A percentile compares a stretch with the other conserved stretches of the same genome.
Evolutionary conservation across 1,140 invertebrate species (phyloP).

Genomic region (Scaptodrosophila lebanonensis): DNA sequence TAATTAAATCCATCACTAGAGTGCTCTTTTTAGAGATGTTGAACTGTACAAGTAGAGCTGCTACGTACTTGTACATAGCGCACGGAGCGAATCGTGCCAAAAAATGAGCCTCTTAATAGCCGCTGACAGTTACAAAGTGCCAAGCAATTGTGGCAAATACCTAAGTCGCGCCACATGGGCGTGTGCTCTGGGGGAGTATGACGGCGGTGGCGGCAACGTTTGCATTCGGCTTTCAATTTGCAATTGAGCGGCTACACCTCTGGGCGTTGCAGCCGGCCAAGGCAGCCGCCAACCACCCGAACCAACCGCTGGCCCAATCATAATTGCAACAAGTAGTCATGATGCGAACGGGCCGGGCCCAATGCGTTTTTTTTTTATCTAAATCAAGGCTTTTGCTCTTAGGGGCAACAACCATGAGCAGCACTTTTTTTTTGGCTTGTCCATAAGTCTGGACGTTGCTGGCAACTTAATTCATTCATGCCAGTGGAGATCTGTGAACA

Average conservation of each 20-base stretch:
- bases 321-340: conserved; percentile 49
- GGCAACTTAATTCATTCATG: too few species aligned
- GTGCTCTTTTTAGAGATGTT: too few species aligned
- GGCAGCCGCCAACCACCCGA: conserved; percentile 17
- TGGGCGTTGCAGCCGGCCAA: conserved; percentile 50
- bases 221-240: conserved; percentile 64
- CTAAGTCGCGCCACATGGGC: conserved; percentile 43
- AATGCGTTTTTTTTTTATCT: conserved; percentile 9
- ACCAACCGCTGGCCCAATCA: conserved; percentile 36
- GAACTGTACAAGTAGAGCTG: conserved; percentile 14
- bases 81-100: conserved; percentile 26
- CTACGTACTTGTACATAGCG: conserved; percentile 49
- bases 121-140: conserved; percentile 77
- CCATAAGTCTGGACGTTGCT: too few species aligned
- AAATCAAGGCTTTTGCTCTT: conserved; percentile 21
- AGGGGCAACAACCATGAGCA: too few species aligned
- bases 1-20: too few species aligned
- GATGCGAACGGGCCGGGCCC: background rate
- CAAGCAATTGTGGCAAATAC: conserved; percentile 68
- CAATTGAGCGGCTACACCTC: conserved; percentile 56
- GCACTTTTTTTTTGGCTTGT: too few species aligned
- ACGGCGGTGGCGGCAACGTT: conserved; percentile 11
- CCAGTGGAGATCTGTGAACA: too few species aligned
- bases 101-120: conserved; percentile 76
- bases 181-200: conserved; percentile 56